These are phyloP conservation scores for Drosophila kambysellisi DNA, from an alignment of 2,888 invertebrate genomes.

Conservation along the genomic window DNA sequence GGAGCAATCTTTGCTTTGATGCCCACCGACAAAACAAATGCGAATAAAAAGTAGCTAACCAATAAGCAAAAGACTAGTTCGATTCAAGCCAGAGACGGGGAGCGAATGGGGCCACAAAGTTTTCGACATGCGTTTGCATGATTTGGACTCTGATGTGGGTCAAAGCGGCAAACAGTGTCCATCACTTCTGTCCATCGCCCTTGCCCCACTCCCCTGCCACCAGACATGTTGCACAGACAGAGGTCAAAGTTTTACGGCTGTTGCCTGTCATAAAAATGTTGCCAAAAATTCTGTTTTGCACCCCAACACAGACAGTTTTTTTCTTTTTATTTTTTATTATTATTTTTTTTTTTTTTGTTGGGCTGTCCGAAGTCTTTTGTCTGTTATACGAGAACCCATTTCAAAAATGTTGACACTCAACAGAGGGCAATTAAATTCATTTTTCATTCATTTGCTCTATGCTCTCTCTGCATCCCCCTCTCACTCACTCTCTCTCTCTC, in stretches of 20 bases:
- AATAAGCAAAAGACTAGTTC: constrained; percentile 31
- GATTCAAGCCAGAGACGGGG: constrained; percentile 11
- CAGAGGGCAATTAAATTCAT: constrained; percentile 81
- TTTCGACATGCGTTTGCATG: constrained; percentile 61
- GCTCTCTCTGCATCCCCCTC: not conserved
- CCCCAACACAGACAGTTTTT: constrained; percentile 29
- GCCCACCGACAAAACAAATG: constrained; percentile 50
- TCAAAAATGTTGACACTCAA: constrained; percentile 79
- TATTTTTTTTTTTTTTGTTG: constrained; percentile 41
- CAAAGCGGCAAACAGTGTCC: constrained; percentile 45
- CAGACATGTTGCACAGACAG: constrained; percentile 37
- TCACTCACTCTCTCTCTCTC: not conserved
- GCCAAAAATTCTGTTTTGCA: constrained; percentile 55
- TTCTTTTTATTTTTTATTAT: constrained; percentile 27
- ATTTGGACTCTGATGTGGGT: constrained; percentile 71
- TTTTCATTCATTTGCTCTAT: constrained; percentile 70
- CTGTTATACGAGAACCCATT: constrained; percentile 69
- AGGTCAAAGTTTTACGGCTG: constrained; percentile 78
- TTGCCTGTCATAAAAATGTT: constrained; percentile 79
- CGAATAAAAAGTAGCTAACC: constrained; percentile 22
- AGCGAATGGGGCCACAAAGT: constrained; percentile 17
- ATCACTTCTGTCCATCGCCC: not conserved
- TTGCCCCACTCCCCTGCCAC: not conserved
- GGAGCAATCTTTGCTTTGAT: constrained; percentile 60
- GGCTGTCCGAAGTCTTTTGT: constrained; percentile 16